These are phyloP conservation scores for Cyclina sinensis DNA, from an alignment of 1,140 invertebrate genomes.

Conservation along the genomic window DNA sequence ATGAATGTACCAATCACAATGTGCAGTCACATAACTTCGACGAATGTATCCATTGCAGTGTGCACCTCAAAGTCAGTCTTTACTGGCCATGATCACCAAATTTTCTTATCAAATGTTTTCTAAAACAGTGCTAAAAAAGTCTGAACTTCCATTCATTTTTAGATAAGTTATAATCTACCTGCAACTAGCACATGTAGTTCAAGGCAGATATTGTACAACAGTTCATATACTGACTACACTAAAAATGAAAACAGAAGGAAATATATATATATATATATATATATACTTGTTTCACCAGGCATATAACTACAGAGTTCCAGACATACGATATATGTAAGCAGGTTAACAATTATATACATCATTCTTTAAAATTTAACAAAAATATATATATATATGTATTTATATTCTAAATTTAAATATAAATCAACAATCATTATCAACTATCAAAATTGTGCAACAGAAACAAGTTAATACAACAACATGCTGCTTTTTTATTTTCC, in stretches of 20 bases:
- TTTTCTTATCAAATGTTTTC: no score
- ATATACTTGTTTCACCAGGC: not conserved
- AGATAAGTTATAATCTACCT: no score
- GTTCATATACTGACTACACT: not conserved
- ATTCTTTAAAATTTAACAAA: constrained; percentile 14
- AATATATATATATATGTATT: constrained; percentile 33
- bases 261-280: no score
- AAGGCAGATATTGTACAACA: not conserved
- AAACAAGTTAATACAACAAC: not conserved
- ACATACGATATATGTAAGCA: not conserved
- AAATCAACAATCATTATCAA: constrained; percentile 23
- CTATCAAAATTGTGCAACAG: constrained; percentile 23
- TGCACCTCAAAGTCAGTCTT: no score
- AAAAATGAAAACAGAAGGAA: not conserved
- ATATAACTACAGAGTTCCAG: not conserved
- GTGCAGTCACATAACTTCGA: no score
- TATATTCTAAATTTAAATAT: constrained; percentile 22
- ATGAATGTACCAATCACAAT: no score
- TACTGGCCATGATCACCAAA: no score
- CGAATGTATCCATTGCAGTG: no score
- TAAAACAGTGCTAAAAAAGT: no score
- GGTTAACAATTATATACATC: constrained; percentile 32
- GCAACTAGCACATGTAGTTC: no score
- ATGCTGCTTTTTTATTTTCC: no score
- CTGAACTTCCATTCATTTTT: no score